A percentile compares a stretch with the other conserved stretches of the same genome.
Evolutionary conservation across 2,888 invertebrate genomes (phyloP).

Genomic region (Aradus depressus): DNA sequence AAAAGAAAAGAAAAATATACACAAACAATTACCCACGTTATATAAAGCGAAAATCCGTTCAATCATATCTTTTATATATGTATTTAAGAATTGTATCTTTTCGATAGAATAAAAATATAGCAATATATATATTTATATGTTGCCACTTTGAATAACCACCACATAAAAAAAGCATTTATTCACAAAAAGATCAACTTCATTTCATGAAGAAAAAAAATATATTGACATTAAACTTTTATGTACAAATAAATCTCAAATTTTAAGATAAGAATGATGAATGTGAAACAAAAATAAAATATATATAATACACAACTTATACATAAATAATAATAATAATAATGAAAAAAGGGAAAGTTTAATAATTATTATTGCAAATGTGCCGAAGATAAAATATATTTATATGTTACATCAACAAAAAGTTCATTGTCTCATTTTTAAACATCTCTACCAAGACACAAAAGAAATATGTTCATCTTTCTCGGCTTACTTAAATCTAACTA

Average conservation of each 20-base stretch:
- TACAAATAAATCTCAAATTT: slow-evolving; percentile 14
- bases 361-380: background rate
- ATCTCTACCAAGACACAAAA: too few species aligned
- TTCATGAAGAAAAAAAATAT: too few species aligned
- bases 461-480: too few species aligned
- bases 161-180: slow-evolving; percentile 12
- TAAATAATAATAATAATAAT: slow-evolving; percentile 10
- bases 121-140: slow-evolving; percentile 8
- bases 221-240: too few species aligned
- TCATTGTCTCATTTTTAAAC: too few species aligned
- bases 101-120: slow-evolving; percentile 9
- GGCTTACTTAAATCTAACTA: too few species aligned
- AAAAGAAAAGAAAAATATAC: slow-evolving; percentile 17
- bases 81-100: too few species aligned
- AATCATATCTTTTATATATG: too few species aligned
- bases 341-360: slow-evolving; percentile 6
- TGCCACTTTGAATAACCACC: slow-evolving; percentile 9
- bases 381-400: slow-evolving; percentile 12
- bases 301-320: slow-evolving; percentile 3
- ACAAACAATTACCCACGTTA: slow-evolving; percentile 12
- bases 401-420: background rate
- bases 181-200: too few species aligned
- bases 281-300: slow-evolving; percentile 18
- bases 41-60: slow-evolving; percentile 13
- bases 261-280: slow-evolving; percentile 15